Evolutionary conservation across 1,140 invertebrate species (phyloP).

Genomic region (Dendrolimus punctatus): DNA sequence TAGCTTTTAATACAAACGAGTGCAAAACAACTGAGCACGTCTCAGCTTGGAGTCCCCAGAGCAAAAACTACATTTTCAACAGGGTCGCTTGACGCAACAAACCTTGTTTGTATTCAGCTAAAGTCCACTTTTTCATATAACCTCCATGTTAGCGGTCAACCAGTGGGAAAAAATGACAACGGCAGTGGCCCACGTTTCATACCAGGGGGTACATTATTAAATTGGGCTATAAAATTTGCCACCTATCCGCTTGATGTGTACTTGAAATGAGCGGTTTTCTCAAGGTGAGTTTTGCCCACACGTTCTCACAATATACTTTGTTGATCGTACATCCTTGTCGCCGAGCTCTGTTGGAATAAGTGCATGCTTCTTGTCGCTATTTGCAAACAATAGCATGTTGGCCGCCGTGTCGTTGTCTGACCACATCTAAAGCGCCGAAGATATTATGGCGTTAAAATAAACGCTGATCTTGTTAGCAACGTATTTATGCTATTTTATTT

Average conservation of each 20-base stretch:
- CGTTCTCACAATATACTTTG: conserved; percentile 9
- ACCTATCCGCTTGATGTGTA: conserved; percentile 15
- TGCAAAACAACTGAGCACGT: conserved; percentile 26
- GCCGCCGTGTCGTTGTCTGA: conserved; percentile 42
- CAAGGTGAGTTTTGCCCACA: not conserved
- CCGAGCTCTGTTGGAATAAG: conserved; percentile 21
- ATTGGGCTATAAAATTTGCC: conserved; percentile 39
- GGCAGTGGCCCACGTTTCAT: conserved; percentile 23
- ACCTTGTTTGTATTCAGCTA: conserved; percentile 42
- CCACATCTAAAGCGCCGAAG: conserved; percentile 38
- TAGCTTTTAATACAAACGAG: conserved; percentile 17
- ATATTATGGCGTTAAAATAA: conserved; percentile 41
- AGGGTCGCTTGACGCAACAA: conserved; percentile 20
- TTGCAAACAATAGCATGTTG: conserved; percentile 63
- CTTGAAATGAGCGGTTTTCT: conserved; percentile 16
- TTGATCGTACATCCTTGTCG: conserved; percentile 21
- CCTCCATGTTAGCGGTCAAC: conserved; percentile 29
- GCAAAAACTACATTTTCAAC: conserved; percentile 39
- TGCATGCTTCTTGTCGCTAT: conserved; percentile 37
- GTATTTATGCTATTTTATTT: not conserved
- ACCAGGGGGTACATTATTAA: conserved; percentile 27
- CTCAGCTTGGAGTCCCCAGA: conserved; percentile 11
- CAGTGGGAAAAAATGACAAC: conserved; percentile 25
- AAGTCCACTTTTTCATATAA: conserved; percentile 32
- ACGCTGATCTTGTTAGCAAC: conserved; percentile 14